Evolutionary conservation across 1,140 invertebrate genomes (phyloP).

Genomic region (Lysiphlebus fabarum): DNA sequence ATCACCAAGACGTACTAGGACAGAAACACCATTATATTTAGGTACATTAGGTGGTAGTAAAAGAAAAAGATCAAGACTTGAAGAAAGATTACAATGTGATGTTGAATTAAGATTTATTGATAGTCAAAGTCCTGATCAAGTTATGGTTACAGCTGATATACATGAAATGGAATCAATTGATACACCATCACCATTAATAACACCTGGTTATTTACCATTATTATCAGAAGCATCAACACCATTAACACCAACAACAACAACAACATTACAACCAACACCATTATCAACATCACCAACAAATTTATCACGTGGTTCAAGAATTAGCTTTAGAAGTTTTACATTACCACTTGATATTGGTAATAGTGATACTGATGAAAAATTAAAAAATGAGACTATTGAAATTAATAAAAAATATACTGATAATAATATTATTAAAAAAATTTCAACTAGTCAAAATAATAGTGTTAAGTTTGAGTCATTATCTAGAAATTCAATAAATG

Average conservation of each 20-base stretch:
- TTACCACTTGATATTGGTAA: constrained; percentile 46
- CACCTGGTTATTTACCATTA: constrained; percentile 49
- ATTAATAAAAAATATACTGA: constrained; percentile 34
- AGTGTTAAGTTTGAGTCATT: no score
- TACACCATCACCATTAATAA: constrained; percentile 49
- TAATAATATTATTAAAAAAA: constrained; percentile 31
- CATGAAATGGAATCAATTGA: constrained; percentile 43
- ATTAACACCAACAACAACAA: constrained; percentile 38
- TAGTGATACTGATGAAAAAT: constrained; percentile 32
- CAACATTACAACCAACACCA: constrained; percentile 43
- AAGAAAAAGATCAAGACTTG: constrained; percentile 54
- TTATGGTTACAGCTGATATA: constrained; percentile 52
- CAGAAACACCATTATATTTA: constrained; percentile 46
- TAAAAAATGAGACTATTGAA: constrained; percentile 30
- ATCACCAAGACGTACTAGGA: constrained; percentile 53
- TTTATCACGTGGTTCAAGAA: constrained; percentile 46
- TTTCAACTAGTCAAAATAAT: constrained; percentile 13
- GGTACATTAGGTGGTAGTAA: constrained; percentile 45
- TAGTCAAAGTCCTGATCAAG: constrained; percentile 59
- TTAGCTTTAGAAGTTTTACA: constrained; percentile 53
- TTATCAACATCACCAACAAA: constrained; percentile 39
- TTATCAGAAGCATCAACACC: constrained; percentile 52
- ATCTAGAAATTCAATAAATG: no score
- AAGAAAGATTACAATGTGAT: constrained; percentile 55
- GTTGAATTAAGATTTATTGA: constrained; percentile 59